phyloP scores from a whole-genome alignment of 2,113 vertebrate genomes.

The Sinocyclocheilus anshuiensis region DNA sequence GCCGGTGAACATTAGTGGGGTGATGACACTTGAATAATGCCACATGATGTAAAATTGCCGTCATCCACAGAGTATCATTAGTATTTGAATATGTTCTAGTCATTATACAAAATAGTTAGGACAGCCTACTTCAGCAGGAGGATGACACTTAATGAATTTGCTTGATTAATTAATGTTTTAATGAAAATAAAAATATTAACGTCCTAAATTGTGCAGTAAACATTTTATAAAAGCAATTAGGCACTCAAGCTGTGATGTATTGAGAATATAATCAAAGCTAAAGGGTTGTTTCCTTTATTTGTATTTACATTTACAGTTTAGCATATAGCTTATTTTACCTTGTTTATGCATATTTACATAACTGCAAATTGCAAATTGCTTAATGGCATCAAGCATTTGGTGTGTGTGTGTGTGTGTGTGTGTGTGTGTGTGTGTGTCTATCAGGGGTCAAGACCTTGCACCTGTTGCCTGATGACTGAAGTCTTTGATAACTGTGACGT shows the following conservation, averaged over 20 bases:
- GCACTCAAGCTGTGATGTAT: not conserved
- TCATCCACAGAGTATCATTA: not conserved
- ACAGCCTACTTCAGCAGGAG: not conserved
- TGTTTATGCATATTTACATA: not conserved
- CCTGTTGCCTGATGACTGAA: constrained; percentile 7
- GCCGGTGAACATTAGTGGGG: not conserved
- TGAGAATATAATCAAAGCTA: not conserved
- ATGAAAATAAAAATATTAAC: not conserved
- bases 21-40: not conserved
- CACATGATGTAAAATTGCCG: not conserved
- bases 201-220: not conserved
- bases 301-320: not conserved
- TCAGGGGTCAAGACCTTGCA: not conserved
- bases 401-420: not conserved
- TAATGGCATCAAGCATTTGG: not conserved
- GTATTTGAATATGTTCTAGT: not conserved
- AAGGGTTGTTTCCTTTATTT: not conserved
- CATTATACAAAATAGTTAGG: not conserved
- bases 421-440: not conserved
- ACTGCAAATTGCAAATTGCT: not conserved
- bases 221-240: not conserved
- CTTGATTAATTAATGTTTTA: not conserved
- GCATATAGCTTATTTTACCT: not conserved
- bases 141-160: not conserved
- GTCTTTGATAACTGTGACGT: constrained; percentile 18